phyloP scores from a whole-genome alignment of 2,113 vertebrate genomes.

The Colinus virginianus region DNA sequence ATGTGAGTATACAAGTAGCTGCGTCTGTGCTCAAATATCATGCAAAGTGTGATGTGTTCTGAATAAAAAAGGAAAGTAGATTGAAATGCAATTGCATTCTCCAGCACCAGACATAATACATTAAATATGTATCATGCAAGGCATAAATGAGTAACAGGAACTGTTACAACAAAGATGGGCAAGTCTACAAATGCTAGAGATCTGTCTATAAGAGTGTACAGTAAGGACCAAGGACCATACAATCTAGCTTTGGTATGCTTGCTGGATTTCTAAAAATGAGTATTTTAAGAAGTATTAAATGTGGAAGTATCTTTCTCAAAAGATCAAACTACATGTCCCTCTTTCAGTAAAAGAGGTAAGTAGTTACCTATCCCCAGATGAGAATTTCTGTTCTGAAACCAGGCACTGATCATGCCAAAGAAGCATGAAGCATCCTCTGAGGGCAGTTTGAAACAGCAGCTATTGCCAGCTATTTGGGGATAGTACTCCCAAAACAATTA shows the following conservation, averaged over 20 bases:
- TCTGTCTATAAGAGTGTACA: neutral
- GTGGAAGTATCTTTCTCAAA: neutral
- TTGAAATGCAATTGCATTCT: neutral
- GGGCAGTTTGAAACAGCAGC: neutral
- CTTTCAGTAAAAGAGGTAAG: neutral
- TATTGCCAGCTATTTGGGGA: neutral
- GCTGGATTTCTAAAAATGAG: neutral
- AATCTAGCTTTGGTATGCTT: neutral
- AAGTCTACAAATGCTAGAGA: neutral
- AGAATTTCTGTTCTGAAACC: neutral
- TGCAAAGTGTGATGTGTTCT: too few relatives aligned
- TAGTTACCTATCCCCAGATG: neutral
- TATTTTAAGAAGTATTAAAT: neutral
- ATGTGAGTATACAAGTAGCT: neutral
- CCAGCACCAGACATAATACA: neutral
- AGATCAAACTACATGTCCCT: neutral
- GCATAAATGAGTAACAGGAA: too few relatives aligned
- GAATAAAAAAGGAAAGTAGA: neutral
- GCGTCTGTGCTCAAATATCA: neutral
- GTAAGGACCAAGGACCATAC: neutral
- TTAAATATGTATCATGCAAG: neutral
- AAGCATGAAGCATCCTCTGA: neutral
- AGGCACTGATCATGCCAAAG: neutral
- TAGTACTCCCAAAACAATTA: rapidly evolving
- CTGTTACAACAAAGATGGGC: neutral